Base-by-base conservation (phyloP, 2,797 vertebrate genomes). In the Enteromius viviparus region DNA sequence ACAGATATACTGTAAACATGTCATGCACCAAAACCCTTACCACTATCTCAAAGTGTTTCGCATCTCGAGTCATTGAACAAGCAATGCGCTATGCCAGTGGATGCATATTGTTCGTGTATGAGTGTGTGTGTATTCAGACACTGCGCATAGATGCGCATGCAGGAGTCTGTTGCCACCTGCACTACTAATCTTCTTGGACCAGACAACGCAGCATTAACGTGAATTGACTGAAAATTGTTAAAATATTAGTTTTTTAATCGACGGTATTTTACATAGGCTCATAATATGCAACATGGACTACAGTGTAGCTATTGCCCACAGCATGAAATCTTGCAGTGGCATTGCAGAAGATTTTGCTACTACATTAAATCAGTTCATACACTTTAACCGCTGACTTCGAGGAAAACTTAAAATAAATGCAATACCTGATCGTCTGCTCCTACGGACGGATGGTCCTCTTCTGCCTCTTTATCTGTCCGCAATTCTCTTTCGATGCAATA, bases 341-440 rank as follows among this genome's bases (percentile, higher is more conserved):
- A 70, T 19, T 70, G 49, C 51, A 70, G 53, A 23, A 23, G 8
- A 69, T 15, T 53, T 49, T 69, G 81, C 23, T 42, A 12, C 14
- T n/a, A 34, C 34, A 75, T 75, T 26, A 8, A 53, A 80, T 66
- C 69, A 75, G 55, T 76, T 14, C 32, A 55, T n/a, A n/a, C 23
- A 64, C 55, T 65, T 37, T 10, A 17, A 53, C 37, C 11, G 47
- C 72, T 40, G 15, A 42, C 23, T 47, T 49, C 10, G 34, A 42
- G 45, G 69, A 80, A 45, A 80, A 51, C 23, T 82, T 34, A 2
- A 69, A 70, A 42, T 71, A 62, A 58, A 75, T 6, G n/a, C 12
- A 29, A 42, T 85, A 88, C 87, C 87, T 85, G 85, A 76, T 82
- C 49, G 76, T 69, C 80, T 84, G 87, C 69, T 88, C 53, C 62